Conservation (phyloP, 2,888 invertebrate species). For the Drosophila planitibia region DNA sequence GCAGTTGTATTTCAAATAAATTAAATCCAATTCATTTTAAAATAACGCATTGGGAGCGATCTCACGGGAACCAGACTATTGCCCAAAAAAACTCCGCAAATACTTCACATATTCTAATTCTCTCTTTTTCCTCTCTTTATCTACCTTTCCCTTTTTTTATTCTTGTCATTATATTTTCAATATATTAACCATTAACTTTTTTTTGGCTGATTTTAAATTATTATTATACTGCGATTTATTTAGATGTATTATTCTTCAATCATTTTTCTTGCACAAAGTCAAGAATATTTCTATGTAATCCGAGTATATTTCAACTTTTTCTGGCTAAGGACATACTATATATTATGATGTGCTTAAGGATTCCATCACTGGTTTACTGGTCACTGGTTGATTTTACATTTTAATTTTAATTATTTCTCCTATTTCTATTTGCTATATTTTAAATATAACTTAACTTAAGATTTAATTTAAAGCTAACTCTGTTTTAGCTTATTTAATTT, state of each 20-base stretch:
- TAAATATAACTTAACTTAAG: neutral
- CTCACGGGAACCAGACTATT: neutral
- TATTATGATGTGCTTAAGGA: neutral
- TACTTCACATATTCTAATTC: neutral
- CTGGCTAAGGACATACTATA: neutral
- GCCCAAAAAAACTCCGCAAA: neutral
- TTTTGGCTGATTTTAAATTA: fast-evolving
- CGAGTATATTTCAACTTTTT: neutral
- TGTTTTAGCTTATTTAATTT: neutral
- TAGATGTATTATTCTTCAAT: neutral
- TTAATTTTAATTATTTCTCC: neutral
- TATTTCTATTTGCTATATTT: neutral
- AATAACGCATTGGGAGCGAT: neutral
- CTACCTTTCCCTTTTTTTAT: neutral
- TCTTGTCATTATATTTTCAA: neutral
- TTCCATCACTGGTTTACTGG: neutral
- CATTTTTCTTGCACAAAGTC: neutral
- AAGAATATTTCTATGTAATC: neutral
- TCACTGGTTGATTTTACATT: too few relatives aligned
- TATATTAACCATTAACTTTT: neutral
- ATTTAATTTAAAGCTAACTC: neutral
- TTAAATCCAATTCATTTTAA: neutral
- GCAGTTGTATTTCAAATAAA: neutral
- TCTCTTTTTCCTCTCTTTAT: neutral
- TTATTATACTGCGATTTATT: neutral